Conservation (phyloP, 2,113 vertebrate genomes). For the Dicrurus megarhynchus region DNA sequence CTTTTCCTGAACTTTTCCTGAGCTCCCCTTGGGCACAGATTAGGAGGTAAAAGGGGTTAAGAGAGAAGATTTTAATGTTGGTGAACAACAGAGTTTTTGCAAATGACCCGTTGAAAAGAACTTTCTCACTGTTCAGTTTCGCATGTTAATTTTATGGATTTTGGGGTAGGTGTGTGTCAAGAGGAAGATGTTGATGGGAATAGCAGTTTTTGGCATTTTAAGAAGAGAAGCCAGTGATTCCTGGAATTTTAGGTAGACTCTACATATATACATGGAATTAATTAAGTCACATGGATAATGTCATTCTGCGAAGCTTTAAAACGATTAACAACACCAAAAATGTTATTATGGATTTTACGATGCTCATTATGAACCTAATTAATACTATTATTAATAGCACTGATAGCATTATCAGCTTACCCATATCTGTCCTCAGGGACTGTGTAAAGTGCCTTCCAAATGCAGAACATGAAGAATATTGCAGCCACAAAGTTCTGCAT, state of each 20-base stretch:
- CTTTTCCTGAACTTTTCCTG: accelerated
- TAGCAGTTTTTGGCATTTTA: neutral
- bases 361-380: neutral
- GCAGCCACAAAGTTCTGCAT: neutral
- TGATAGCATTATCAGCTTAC: neutral
- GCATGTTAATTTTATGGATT: neutral
- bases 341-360: neutral
- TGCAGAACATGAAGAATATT: neutral
- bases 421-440: neutral
- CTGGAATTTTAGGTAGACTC: neutral
- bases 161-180: neutral
- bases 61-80: neutral
- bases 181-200: neutral
- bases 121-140: neutral
- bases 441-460: neutral
- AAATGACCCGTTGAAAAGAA: neutral
- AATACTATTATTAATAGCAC: neutral
- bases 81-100: neutral
- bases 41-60: neutral
- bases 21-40: neutral
- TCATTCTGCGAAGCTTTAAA: neutral
- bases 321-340: neutral
- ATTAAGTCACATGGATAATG: neutral
- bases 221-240: neutral
- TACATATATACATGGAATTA: neutral